These are phyloP conservation scores for Poecilia picta DNA, from an alignment of 2,797 vertebrate genomes.

Conservation along the genomic window DNA sequence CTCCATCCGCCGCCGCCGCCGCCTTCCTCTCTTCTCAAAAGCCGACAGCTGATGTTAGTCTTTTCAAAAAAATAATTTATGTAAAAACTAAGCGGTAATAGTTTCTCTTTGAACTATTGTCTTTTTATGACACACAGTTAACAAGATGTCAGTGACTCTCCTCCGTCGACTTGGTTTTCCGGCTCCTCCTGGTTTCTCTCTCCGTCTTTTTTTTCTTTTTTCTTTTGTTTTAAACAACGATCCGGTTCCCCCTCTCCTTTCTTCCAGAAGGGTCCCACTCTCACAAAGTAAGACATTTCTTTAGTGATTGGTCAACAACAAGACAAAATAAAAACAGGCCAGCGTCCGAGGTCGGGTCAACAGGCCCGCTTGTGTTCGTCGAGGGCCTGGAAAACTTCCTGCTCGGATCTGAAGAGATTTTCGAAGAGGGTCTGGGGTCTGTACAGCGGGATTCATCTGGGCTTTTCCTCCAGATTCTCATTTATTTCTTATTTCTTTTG, in stretches of 20 bases:
- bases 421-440: conserved; percentile 62
- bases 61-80: conserved; percentile 87
- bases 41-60: conserved; percentile 82
- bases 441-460: conserved; percentile 69
- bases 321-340: conserved; percentile 67
- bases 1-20: conserved; percentile 58
- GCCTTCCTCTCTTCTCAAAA: conserved; percentile 73
- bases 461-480: conserved; percentile 34
- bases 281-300: conserved; percentile 66
- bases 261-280: conserved; percentile 44
- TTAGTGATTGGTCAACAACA: conserved; percentile 77
- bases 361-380: conserved; percentile 60
- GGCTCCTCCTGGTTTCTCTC: conserved; percentile 46
- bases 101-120: conserved; percentile 80
- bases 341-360: conserved; percentile 68
- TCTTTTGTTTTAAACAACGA: conserved; percentile 26
- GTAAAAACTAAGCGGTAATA: conserved; percentile 86
- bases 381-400: conserved; percentile 64
- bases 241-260: conserved; percentile 29
- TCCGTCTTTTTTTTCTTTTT: background rate
- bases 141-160: conserved; percentile 74
- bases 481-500: conserved; percentile 24
- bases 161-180: conserved; percentile 61
- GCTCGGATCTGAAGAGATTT: conserved; percentile 65
- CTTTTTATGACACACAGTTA: conserved; percentile 73